Evolutionary conservation across 1,140 invertebrate species (phyloP).

Genomic region (Papilio aristodemus): DNA sequence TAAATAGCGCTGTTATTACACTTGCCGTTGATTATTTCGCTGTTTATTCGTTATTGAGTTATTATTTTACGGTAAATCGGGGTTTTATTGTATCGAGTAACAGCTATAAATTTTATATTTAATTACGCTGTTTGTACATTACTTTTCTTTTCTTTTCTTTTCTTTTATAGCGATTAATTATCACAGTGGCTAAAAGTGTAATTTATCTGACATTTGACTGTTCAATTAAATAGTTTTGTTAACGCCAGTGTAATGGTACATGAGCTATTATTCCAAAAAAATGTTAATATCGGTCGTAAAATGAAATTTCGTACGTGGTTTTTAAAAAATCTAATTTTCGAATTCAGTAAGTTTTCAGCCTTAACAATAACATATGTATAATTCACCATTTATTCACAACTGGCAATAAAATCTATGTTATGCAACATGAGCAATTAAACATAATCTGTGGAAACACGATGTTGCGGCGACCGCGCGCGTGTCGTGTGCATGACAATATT

Average conservation of each 20-base stretch:
- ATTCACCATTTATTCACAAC: background rate
- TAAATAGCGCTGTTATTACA: constrained; percentile 48
- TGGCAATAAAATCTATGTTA: background rate
- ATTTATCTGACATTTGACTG: too few species aligned
- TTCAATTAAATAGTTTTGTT: too few species aligned
- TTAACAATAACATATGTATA: background rate
- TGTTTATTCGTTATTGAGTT: constrained; percentile 27
- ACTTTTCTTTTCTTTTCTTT: too few species aligned
- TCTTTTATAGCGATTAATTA: too few species aligned
- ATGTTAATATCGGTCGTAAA: too few species aligned
- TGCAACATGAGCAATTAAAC: constrained; percentile 14
- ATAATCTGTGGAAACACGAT: constrained; percentile 21
- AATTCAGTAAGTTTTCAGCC: too few species aligned
- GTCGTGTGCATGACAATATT: constrained; percentile 31
- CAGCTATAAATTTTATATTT: constrained; percentile 6
- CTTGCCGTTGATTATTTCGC: constrained; percentile 32
- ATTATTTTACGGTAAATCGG: constrained; percentile 19
- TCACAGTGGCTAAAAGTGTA: too few species aligned
- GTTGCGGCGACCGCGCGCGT: constrained; percentile 12
- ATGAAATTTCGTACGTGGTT: too few species aligned
- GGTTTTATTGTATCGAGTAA: constrained; percentile 9
- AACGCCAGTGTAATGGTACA: too few species aligned
- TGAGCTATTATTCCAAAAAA: too few species aligned
- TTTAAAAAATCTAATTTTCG: too few species aligned
- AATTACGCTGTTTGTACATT: background rate